Base-by-base conservation (phyloP, 2,797 vertebrate genomes). In the Myotis planiceps region DNA sequence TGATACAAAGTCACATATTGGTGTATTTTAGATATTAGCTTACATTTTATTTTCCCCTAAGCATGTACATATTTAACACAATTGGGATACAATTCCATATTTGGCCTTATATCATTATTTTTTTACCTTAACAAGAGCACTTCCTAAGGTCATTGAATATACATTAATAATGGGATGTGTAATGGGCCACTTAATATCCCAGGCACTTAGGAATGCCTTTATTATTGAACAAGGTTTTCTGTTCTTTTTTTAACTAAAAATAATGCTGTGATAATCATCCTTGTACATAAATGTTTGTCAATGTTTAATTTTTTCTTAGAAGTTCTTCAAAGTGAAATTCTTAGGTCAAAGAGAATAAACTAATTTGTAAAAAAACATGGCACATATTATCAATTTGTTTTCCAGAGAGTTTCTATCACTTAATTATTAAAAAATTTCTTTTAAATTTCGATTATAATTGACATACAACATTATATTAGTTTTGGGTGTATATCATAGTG, bases 121-220 rank as follows among this genome's bases (percentile, higher is more conserved):
- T 85, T 96, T 85, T 76, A 66, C 25, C 10, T 75, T 92, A 84
- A 60, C 1, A 88, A 88, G 0, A 94, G 23, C 25, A 81, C 25
- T 94, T 94, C 63, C 14, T 13, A 93, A 65, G 19, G 25, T 69
- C 42, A 88, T 90, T 90, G 75, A 88, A 63, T 80, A 89, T 21
- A 51, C 5, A 39, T 66, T 79, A 93, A 63, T 80, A 85, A 76
- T 47, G n/a, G 9, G 23, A 37, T 88, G 10, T 76, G 74, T 66
- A 81, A 85, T 69, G 14, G 14, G 25, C 10, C 55, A 78, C n/a
- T 89, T 95, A 76, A 49, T 51, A 86, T 47, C 25, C 25, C 32
- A 39, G 27, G 2, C 63, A 76, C 29, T 32, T 53, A 83, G 49
- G 3, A 19, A 80, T 51, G 23, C 80, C 12, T 94, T 58, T 80